Percentiles rank a stretch among this genome's conserved stretches.
These are phyloP conservation scores for Rhinolophus sinicus DNA, from an alignment of 2,113 vertebrate genomes.

Conservation along the genomic window DNA sequence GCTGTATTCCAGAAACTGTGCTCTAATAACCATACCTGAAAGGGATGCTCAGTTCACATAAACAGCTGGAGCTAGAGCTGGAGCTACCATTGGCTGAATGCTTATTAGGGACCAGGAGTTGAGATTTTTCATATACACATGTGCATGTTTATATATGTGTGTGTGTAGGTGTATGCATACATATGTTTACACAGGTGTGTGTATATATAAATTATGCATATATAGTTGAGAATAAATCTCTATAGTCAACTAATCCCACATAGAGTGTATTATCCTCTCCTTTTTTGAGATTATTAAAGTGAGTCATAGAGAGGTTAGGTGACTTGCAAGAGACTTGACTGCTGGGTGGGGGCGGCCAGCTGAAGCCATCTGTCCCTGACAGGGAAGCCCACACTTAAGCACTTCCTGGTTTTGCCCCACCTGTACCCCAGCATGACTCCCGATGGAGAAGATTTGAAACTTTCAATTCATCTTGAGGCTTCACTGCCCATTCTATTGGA, in stretches of 20 bases:
- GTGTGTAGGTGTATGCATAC: too few relatives aligned
- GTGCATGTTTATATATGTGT: background rate
- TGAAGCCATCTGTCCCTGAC: background rate
- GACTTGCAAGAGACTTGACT: background rate
- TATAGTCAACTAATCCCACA: background rate
- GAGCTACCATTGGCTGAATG: background rate
- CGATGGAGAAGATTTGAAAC: background rate
- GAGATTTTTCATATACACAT: background rate
- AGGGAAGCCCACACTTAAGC: background rate
- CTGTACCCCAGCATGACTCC: background rate
- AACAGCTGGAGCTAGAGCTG: background rate
- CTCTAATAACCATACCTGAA: background rate
- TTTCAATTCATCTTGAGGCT: background rate
- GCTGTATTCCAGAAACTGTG: background rate
- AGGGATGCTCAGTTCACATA: background rate
- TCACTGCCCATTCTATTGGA: too few relatives aligned
- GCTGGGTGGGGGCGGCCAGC: too few relatives aligned
- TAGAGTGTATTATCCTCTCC: background rate
- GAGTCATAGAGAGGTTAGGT: background rate
- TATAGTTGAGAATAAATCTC: background rate
- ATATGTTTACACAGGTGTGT: background rate
- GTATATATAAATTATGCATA: too few relatives aligned
- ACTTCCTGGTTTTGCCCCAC: too few relatives aligned
- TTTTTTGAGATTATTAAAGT: background rate
- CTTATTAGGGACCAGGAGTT: background rate